Evolutionary conservation across 2,888 invertebrate species (phyloP).

Genomic region (Malthinus seriepunctatus): DNA sequence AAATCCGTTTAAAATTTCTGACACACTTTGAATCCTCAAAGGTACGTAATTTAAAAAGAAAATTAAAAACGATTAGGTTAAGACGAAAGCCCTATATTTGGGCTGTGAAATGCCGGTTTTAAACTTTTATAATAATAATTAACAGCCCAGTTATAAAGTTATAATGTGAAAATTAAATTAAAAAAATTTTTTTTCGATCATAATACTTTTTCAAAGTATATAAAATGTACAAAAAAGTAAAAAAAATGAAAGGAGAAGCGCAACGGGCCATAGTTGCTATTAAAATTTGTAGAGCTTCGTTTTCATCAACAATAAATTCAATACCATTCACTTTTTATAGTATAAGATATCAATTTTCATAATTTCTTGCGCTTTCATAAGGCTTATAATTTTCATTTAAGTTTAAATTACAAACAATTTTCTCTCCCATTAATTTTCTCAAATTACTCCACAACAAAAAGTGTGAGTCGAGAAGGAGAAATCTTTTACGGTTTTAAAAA

Average conservation of each 20-base stretch:
- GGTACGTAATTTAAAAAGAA: too few relatives aligned
- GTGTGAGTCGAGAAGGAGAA: constrained; percentile 9
- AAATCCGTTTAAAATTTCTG: too few relatives aligned
- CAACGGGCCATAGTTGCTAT: not conserved
- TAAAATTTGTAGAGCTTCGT: constrained; percentile 2
- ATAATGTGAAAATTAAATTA: too few relatives aligned
- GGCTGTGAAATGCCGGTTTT: too few relatives aligned
- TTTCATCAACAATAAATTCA: not conserved
- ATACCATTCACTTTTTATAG: not conserved
- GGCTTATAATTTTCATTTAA: not conserved
- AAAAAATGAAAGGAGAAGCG: constrained; percentile 2
- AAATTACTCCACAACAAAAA: too few relatives aligned
- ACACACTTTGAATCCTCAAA: too few relatives aligned
- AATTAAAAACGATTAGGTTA: too few relatives aligned
- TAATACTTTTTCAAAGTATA: too few relatives aligned
- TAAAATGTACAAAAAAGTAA: not conserved
- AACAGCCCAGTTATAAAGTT: too few relatives aligned
- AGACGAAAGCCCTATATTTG: too few relatives aligned
- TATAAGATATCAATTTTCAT: constrained; percentile 3
- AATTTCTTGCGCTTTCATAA: not conserved
- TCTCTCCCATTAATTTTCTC: not conserved
- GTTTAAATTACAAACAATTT: constrained; percentile 2
- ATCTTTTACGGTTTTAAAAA: constrained; percentile 22
- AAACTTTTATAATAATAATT: too few relatives aligned
- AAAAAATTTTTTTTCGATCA: too few relatives aligned